Percentiles rank a stretch among this genome's conserved stretches.
Conservation (phyloP, 1,140 invertebrate genomes). For the Arion vulgaris region DNA sequence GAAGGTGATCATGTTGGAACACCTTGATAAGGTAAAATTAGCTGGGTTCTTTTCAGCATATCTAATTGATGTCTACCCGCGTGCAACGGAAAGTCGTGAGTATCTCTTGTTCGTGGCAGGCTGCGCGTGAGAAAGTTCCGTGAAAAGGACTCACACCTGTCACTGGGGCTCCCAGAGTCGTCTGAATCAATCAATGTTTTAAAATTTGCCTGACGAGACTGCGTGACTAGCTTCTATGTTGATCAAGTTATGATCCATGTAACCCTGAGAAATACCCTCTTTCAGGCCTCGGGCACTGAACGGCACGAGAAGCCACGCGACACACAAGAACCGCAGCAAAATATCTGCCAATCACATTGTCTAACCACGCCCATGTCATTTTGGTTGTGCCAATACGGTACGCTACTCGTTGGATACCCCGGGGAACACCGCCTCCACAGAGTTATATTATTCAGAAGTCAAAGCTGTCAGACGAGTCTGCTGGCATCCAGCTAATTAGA, state of each 20-base stretch:
- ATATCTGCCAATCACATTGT: background rate
- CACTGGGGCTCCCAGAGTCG: constrained; percentile 12
- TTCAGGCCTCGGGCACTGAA: background rate
- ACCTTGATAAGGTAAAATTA: background rate
- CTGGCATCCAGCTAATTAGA: constrained; percentile 16
- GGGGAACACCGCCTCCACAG: background rate
- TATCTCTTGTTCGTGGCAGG: background rate
- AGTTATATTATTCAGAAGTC: background rate
- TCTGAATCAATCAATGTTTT: constrained; percentile 38
- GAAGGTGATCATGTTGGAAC: background rate
- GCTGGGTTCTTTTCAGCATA: background rate
- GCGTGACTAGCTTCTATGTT: constrained; percentile 34
- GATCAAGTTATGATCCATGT: constrained; percentile 28
- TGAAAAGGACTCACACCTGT: constrained; percentile 30
- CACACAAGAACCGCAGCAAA: background rate
- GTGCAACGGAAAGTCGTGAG: constrained; percentile 17
- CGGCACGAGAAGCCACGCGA: constrained; percentile 35
- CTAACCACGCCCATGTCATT: constrained; percentile 13
- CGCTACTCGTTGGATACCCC: background rate
- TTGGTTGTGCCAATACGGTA: background rate
- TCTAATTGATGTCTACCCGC: constrained; percentile 15
- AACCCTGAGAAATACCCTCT: constrained; percentile 17
- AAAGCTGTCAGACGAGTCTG: background rate
- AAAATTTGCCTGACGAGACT: constrained; percentile 20
- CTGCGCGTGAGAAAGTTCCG: constrained; percentile 28